Evolutionary conservation across 1,140 invertebrate genomes (phyloP).

Genomic region (Drosophila nigromelanica): DNA sequence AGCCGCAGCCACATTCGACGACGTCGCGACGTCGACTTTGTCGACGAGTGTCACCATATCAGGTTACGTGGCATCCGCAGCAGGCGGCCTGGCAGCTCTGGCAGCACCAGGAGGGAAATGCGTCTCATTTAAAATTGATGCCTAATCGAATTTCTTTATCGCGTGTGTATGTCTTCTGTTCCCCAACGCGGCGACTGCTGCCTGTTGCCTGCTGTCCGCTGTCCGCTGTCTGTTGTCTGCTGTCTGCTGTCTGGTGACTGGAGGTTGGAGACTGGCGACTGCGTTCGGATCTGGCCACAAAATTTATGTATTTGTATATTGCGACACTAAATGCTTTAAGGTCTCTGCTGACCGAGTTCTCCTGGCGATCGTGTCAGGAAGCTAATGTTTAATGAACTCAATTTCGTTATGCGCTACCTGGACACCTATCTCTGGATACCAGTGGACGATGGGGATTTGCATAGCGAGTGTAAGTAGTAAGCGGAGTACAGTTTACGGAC

Average conservation of each 20-base stretch:
- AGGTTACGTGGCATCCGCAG: slow-evolving; percentile 78
- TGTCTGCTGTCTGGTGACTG: background rate
- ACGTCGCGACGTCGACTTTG: slow-evolving; percentile 54
- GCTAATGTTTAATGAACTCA: slow-evolving; percentile 83
- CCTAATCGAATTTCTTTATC: slow-evolving; percentile 83
- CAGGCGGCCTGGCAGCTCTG: slow-evolving; percentile 53
- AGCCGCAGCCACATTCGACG: slow-evolving; percentile 27
- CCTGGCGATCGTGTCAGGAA: slow-evolving; percentile 71
- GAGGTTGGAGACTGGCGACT: slow-evolving; percentile 1
- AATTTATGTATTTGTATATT: slow-evolving; percentile 81
- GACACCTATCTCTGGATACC: slow-evolving; percentile 10
- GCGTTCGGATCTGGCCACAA: slow-evolving; percentile 27
- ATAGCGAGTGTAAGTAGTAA: too few relatives aligned
- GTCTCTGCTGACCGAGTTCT: slow-evolving; percentile 36
- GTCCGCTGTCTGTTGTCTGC: background rate
- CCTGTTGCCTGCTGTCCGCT: slow-evolving; percentile 8
- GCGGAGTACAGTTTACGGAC: too few relatives aligned
- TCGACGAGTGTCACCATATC: slow-evolving; percentile 79
- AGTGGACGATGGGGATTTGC: slow-evolving; percentile 1
- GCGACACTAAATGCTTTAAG: slow-evolving; percentile 78
- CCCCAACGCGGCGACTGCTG: slow-evolving; percentile 20
- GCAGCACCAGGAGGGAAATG: slow-evolving; percentile 46
- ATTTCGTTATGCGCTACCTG: slow-evolving; percentile 81
- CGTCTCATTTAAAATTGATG: slow-evolving; percentile 83
- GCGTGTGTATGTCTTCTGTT: slow-evolving; percentile 78